Evolutionary conservation across 1,140 invertebrate species (phyloP).

Genomic region (Muscidifurax raptorellus): DNA sequence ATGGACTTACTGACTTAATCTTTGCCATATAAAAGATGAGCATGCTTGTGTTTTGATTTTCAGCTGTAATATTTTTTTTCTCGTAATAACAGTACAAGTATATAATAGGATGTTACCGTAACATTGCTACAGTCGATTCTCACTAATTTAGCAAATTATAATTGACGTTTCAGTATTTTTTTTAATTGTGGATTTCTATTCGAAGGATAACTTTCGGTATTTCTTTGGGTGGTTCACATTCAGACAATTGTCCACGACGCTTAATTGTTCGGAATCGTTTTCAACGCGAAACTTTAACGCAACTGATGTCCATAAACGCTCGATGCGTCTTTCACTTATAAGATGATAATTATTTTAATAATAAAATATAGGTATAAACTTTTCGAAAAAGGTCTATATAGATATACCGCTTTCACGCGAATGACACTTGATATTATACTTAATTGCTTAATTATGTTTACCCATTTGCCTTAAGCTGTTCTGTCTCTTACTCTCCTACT

Average conservation of each 20-base stretch:
- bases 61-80: background rate
- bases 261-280: background rate
- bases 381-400: no score
- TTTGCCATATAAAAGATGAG: background rate
- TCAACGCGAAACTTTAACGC: background rate
- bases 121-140: background rate
- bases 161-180: no score
- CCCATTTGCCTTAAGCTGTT: slow-evolving; percentile 35
- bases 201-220: background rate
- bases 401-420: no score
- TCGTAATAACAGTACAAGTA: background rate
- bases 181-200: background rate
- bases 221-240: background rate
- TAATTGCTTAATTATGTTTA: slow-evolving; percentile 39
- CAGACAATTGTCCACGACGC: background rate
- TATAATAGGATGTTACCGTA: background rate
- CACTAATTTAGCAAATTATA: no score
- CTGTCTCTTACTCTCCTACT: slow-evolving; percentile 13
- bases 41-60: background rate
- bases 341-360: no score
- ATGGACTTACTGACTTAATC: slow-evolving; percentile 29
- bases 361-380: no score
- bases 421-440: background rate
- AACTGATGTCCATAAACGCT: no score
- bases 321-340: no score